A percentile compares a stretch with the other conserved stretches of the same genome.
Conservation (phyloP, 2,797 vertebrate genomes). For the Hoplostethus mediterraneus region DNA sequence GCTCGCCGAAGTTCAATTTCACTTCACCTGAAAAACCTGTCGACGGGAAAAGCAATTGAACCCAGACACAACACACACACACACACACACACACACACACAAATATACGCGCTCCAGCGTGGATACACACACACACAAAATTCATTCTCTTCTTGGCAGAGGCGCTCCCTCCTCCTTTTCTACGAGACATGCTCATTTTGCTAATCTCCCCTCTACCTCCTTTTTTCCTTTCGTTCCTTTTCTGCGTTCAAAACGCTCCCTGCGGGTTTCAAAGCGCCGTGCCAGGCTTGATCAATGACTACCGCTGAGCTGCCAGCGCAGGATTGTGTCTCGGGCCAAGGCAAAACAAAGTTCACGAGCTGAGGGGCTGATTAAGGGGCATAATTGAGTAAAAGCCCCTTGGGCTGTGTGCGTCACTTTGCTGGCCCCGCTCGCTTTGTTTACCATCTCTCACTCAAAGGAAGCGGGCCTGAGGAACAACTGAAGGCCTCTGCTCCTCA, state of each 20-base stretch:
- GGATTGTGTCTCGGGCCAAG: constrained; percentile 36
- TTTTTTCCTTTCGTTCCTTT: constrained; percentile 39
- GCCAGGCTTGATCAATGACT: constrained; percentile 68
- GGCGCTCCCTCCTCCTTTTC: constrained; percentile 14
- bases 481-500: constrained; percentile 8
- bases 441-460: constrained; percentile 26
- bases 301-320: constrained; percentile 36
- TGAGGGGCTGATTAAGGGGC: constrained; percentile 54
- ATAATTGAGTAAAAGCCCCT: constrained; percentile 48
- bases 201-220: constrained; percentile 34
- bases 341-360: constrained; percentile 62
- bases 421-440: constrained; percentile 32
- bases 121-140: neutral
- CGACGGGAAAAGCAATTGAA: neutral
- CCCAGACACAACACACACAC: neutral
- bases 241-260: constrained; percentile 45
- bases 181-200: constrained; percentile 39
- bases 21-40: neutral
- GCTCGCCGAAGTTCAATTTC: constrained; percentile 2
- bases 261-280: constrained; percentile 50
- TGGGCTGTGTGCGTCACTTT: constrained; percentile 9
- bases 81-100: neutral
- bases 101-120: neutral
- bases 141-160: constrained; percentile 25
- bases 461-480: constrained; percentile 1